Conservation (phyloP, 2,888 invertebrate genomes). For the Malachius bipustulatus region DNA sequence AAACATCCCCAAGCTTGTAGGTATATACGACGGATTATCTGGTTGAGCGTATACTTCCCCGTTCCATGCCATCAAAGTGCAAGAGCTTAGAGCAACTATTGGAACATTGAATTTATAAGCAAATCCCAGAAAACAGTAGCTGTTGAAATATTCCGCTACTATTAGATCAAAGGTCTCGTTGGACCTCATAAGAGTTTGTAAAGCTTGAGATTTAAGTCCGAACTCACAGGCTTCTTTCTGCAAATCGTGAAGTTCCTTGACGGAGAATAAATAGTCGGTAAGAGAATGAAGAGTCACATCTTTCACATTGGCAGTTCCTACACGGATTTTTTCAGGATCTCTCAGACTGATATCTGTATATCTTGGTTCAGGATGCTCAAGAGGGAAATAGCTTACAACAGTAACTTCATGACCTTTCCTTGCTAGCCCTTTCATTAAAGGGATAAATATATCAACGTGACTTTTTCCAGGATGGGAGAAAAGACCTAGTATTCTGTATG, state of each 20-base stretch:
- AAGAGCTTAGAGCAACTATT: slow-evolving; percentile 41
- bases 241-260: slow-evolving; percentile 32
- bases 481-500: slow-evolving; percentile 46
- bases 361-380: slow-evolving; percentile 25
- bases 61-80: slow-evolving; percentile 37
- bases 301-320: too few relatives aligned
- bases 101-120: slow-evolving; percentile 50
- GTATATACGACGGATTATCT: slow-evolving; percentile 35
- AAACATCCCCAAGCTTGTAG: slow-evolving; percentile 34
- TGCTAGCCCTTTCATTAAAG: slow-evolving; percentile 47
- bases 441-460: slow-evolving; percentile 53
- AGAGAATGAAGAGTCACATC: not conserved
- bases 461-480: slow-evolving; percentile 60
- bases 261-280: too few relatives aligned
- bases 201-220: slow-evolving; percentile 25
- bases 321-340: too few relatives aligned
- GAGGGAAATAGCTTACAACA: slow-evolving; percentile 53
- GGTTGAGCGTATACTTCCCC: slow-evolving; percentile 37
- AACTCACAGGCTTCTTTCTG: slow-evolving; percentile 25
- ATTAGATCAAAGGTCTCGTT: slow-evolving; percentile 50
- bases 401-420: slow-evolving; percentile 54
- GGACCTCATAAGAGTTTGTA: slow-evolving; percentile 32
- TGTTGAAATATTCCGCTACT: slow-evolving; percentile 55
- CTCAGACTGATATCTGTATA: not conserved
- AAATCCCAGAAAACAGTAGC: slow-evolving; percentile 54